Percentiles rank a stretch among this genome's conserved stretches.
phyloP scores from a whole-genome alignment of 2,888 invertebrate species.

The Apeira syringaria region DNA sequence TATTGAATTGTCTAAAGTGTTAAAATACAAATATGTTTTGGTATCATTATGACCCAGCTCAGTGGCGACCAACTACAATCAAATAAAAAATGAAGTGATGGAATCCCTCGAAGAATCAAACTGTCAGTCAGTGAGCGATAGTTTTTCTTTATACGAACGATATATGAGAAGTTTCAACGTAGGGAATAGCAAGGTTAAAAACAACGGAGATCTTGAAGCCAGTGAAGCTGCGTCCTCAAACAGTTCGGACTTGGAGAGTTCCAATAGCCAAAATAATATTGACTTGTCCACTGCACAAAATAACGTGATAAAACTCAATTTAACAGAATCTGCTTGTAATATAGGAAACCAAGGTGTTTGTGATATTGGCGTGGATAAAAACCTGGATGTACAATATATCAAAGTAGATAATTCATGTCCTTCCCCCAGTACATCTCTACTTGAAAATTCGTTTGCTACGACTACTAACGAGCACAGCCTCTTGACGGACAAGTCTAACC shows the following conservation, averaged over 20 bases:
- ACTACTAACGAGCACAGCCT: slow-evolving; percentile 57
- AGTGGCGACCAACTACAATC: too few relatives aligned
- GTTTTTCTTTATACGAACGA: slow-evolving; percentile 74
- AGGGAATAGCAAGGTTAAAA: slow-evolving; percentile 53
- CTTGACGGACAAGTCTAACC: slow-evolving; percentile 63
- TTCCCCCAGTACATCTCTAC: slow-evolving; percentile 50
- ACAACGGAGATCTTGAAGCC: slow-evolving; percentile 38
- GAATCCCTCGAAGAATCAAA: slow-evolving; percentile 76
- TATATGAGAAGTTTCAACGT: slow-evolving; percentile 77
- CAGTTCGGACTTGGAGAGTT: slow-evolving; percentile 51
- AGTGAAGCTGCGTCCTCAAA: slow-evolving; percentile 43
- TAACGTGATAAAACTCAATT: slow-evolving; percentile 55
- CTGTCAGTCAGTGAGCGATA: slow-evolving; percentile 74
- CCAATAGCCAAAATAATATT: slow-evolving; percentile 61
- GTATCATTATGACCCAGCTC: too few relatives aligned
- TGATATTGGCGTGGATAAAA: slow-evolving; percentile 49
- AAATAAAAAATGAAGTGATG: slow-evolving; percentile 60
- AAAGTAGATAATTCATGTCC: slow-evolving; percentile 59
- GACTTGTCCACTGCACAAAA: slow-evolving; percentile 57
- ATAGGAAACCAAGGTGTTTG: slow-evolving; percentile 39
- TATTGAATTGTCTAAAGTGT: too few relatives aligned
- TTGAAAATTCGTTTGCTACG: slow-evolving; percentile 59
- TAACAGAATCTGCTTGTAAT: slow-evolving; percentile 47
- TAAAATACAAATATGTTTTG: too few relatives aligned
- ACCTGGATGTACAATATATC: slow-evolving; percentile 49